Conservation (phyloP, 2,888 invertebrate species). For the Cataglyphis rosenhaueri region DNA sequence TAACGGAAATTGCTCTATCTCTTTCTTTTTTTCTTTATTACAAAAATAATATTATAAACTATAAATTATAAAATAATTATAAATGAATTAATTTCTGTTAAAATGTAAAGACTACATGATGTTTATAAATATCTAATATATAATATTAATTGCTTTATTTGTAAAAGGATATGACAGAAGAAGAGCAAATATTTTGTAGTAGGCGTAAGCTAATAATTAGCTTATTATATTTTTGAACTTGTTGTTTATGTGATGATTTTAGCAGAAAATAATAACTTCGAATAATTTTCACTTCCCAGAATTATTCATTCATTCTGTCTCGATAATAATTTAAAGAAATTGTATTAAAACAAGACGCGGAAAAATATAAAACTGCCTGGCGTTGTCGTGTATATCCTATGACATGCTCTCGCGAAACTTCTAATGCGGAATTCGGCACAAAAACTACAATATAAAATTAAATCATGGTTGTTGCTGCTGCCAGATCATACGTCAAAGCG, state of each 20-base stretch:
- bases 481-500: neutral
- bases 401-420: neutral
- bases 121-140: neutral
- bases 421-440: neutral
- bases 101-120: neutral
- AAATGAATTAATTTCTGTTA: neutral
- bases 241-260: neutral
- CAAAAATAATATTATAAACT: constrained; percentile 4
- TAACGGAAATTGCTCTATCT: neutral
- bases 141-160: neutral
- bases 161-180: neutral
- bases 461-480: neutral
- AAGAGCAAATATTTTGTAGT: neutral
- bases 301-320: neutral
- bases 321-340: neutral
- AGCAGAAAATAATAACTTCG: neutral
- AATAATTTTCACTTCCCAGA: neutral
- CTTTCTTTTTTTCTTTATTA: neutral
- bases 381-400: neutral
- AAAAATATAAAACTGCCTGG: neutral
- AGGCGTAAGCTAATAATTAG: neutral
- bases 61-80: neutral
- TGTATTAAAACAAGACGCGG: neutral
- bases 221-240: neutral
- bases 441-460: constrained; percentile 35